Percentiles rank a stretch among this genome's conserved stretches.
phyloP scores from a whole-genome alignment of 2,797 vertebrate species.

The Macropodus opercularis region DNA sequence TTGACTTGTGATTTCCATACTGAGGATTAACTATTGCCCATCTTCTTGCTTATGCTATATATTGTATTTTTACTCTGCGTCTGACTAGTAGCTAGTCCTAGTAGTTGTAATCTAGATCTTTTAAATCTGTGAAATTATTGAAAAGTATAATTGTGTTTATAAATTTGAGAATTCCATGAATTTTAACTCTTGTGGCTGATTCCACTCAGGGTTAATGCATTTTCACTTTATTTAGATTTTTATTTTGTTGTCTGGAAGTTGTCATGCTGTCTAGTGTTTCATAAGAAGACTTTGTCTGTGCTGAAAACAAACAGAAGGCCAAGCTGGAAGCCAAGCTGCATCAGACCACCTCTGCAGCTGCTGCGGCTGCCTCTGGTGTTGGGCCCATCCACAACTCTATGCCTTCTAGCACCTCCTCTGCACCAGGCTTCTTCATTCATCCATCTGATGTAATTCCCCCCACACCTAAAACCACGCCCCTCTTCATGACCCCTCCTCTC shows the following conservation, averaged over 20 bases:
- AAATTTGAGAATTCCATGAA: no score
- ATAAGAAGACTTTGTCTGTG: conserved; percentile 29
- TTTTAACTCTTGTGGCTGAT: no score
- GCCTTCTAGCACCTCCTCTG: conserved; percentile 92
- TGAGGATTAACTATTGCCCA: no score
- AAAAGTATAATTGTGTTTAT: no score
- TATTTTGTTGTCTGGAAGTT: neutral
- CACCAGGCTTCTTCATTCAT: conserved; percentile 98
- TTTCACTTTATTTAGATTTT: no score
- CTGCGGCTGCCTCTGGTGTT: conserved; percentile 87
- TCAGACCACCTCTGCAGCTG: conserved; percentile 94
- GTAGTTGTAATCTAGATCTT: no score
- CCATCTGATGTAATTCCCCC: conserved; percentile 98
- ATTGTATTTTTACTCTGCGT: no score
- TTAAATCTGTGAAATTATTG: no score
- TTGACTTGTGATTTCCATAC: no score
- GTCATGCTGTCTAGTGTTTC: neutral
- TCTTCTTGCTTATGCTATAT: no score
- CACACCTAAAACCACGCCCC: conserved; percentile 97
- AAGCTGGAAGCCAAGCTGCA: conserved; percentile 99
- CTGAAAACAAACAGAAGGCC: conserved; percentile 89
- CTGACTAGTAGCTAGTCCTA: no score
- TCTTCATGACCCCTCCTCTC: conserved; percentile 99
- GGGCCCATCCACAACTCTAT: conserved; percentile 95
- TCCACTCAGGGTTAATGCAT: no score